Evolutionary conservation across 2,888 invertebrate species (phyloP).

Genomic region (Tanypteryx hageni): DNA sequence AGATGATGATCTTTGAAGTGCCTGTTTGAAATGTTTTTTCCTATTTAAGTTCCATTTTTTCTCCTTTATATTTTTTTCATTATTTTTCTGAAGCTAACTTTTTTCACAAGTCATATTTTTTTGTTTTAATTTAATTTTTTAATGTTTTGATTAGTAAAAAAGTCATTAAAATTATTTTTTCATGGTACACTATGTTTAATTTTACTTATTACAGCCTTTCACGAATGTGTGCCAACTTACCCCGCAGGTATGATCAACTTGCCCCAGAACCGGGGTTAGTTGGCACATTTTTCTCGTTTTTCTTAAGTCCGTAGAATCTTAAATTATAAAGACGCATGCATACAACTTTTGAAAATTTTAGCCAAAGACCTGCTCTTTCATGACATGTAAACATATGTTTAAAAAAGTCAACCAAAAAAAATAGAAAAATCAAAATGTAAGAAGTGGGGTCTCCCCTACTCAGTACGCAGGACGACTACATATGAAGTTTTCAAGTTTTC

Average conservation of each 20-base stretch:
- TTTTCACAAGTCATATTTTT: not conserved
- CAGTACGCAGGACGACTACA: too few relatives aligned
- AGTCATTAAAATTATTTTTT: not conserved
- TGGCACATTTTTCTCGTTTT: not conserved
- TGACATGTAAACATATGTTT: not conserved
- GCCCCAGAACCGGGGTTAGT: not conserved
- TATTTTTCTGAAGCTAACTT: not conserved
- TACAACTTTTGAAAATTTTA: not conserved
- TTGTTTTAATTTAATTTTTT: not conserved
- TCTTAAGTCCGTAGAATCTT: not conserved
- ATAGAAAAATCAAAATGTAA: not conserved
- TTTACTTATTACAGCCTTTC: not conserved
- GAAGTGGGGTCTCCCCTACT: not conserved
- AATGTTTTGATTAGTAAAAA: not conserved
- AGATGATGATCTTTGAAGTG: not conserved
- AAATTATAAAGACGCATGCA: not conserved
- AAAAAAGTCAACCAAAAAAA: not conserved
- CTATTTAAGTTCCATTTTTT: not conserved
- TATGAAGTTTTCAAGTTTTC: too few relatives aligned
- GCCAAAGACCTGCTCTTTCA: not conserved
- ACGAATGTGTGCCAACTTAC: not conserved
- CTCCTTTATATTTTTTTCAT: too few relatives aligned
- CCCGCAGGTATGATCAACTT: not conserved
- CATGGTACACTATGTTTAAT: not conserved
- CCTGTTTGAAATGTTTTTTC: not conserved